Evolutionary conservation across 2,797 vertebrate species (phyloP).

Genomic region (Cottoperca gobio): DNA sequence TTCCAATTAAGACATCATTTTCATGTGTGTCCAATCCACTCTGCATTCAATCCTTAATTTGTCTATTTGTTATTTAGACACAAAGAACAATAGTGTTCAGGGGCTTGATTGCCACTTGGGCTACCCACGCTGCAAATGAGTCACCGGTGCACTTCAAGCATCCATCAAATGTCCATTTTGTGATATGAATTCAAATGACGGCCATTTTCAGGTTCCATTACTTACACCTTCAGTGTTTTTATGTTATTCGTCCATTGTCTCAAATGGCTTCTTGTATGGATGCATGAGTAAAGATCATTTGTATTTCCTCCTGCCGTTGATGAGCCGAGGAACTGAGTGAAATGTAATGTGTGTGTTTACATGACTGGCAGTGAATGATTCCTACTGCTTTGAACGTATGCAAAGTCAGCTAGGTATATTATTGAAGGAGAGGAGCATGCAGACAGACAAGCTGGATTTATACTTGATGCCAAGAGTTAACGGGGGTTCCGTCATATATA

Average conservation of each 20-base stretch:
- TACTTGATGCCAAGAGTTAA: background rate
- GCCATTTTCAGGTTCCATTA: background rate
- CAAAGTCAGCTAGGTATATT: background rate
- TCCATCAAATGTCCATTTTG: conserved; percentile 14
- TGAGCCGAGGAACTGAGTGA: background rate
- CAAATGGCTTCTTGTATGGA: background rate
- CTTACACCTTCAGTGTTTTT: background rate
- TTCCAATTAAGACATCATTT: conserved; percentile 19
- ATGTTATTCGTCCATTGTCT: background rate
- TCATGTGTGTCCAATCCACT: conserved; percentile 9
- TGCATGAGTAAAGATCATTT: background rate
- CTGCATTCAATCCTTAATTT: conserved; percentile 28
- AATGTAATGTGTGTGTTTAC: background rate
- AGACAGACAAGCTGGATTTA: conserved; percentile 3
- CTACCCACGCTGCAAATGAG: conserved; percentile 2
- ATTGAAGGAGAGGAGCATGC: background rate
- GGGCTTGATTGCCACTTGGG: conserved; percentile 40
- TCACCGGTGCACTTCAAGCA: background rate
- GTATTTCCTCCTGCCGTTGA: background rate
- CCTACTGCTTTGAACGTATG: background rate
- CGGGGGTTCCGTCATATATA: background rate
- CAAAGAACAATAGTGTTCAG: conserved; percentile 36
- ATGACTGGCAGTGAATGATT: background rate
- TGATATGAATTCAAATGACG: conserved; percentile 13
- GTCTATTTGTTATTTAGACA: conserved; percentile 42